Conservation (phyloP, 2,888 invertebrate species). For the Metellina segmentata region DNA sequence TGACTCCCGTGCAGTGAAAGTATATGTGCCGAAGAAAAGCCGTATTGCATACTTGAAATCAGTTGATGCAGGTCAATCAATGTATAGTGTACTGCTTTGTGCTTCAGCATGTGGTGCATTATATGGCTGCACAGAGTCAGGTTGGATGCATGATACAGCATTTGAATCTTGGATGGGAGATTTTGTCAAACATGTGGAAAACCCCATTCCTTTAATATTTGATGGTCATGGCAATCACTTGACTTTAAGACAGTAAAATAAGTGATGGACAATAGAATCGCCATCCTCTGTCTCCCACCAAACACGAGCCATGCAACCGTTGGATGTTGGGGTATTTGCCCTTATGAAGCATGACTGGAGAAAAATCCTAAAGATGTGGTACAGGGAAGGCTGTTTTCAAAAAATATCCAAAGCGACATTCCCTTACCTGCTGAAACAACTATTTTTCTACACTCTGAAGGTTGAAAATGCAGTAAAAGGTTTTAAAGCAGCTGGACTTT, state of each 20-base stretch:
- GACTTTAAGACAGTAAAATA: constrained; percentile 20
- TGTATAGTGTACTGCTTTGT: constrained; percentile 40
- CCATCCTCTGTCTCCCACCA: not conserved
- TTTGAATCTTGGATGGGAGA: constrained; percentile 53
- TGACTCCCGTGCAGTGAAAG: constrained; percentile 1
- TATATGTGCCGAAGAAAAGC: constrained; percentile 2
- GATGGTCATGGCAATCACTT: constrained; percentile 41
- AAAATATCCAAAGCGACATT: too few relatives aligned
- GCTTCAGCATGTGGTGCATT: constrained; percentile 23
- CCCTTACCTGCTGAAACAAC: too few relatives aligned
- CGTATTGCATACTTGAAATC: constrained; percentile 11
- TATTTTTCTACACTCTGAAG: too few relatives aligned
- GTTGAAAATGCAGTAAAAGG: too few relatives aligned
- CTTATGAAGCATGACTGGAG: too few relatives aligned
- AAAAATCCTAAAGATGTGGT: too few relatives aligned
- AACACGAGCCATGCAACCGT: not conserved
- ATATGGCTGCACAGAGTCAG: constrained; percentile 12
- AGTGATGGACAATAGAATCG: constrained; percentile 13
- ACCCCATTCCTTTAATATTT: constrained; percentile 19
- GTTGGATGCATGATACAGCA: constrained; percentile 26
- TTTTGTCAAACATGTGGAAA: constrained; percentile 20
- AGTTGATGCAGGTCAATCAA: too few relatives aligned
- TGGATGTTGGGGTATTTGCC: not conserved
- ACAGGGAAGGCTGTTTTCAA: too few relatives aligned
- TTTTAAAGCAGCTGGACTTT: too few relatives aligned